phyloP scores from a whole-genome alignment of 2,113 vertebrate genomes.

The Hepsetus odoe region DNA sequence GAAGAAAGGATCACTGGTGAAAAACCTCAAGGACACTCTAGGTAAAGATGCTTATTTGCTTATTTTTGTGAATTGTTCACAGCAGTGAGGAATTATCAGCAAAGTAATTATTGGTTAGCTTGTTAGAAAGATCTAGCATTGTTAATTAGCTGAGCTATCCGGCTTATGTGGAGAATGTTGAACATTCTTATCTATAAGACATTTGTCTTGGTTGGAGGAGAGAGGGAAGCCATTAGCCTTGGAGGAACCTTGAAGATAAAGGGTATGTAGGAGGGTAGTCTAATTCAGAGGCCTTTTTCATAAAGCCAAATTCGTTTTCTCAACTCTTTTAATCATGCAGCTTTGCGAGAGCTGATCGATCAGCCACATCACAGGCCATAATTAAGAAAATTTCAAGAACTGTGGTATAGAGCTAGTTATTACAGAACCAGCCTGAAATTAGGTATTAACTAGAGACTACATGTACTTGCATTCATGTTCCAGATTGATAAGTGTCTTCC shows the following conservation, averaged over 20 bases:
- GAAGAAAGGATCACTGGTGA: conserved; percentile 96
- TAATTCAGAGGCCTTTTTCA: conserved; percentile 29
- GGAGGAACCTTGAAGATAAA: conserved; percentile 17
- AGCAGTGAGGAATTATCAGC: background rate
- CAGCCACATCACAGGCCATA: conserved; percentile 1
- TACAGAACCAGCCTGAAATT: background rate
- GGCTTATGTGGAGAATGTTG: background rate
- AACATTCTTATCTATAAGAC: background rate
- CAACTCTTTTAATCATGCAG: conserved; percentile 23
- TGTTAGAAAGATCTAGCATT: background rate
- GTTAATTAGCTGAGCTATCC: background rate
- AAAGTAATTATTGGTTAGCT: background rate
- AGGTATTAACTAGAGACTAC: conserved; percentile 2
- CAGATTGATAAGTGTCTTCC: conserved; percentile 5
- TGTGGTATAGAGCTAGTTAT: background rate
- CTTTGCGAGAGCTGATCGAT: conserved; percentile 17
- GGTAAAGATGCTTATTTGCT: conserved; percentile 86
- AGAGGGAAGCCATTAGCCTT: background rate
- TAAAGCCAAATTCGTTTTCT: conserved; percentile 42
- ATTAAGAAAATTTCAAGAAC: background rate
- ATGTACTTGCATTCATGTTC: background rate
- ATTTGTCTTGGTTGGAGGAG: background rate
- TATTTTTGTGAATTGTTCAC: background rate
- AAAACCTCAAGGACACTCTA: conserved; percentile 96
- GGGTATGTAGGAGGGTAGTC: background rate